A percentile compares a stretch with the other conserved stretches of the same genome.
Conservation (phyloP, 1,140 invertebrate species). For the Drosophila cardini region DNA sequence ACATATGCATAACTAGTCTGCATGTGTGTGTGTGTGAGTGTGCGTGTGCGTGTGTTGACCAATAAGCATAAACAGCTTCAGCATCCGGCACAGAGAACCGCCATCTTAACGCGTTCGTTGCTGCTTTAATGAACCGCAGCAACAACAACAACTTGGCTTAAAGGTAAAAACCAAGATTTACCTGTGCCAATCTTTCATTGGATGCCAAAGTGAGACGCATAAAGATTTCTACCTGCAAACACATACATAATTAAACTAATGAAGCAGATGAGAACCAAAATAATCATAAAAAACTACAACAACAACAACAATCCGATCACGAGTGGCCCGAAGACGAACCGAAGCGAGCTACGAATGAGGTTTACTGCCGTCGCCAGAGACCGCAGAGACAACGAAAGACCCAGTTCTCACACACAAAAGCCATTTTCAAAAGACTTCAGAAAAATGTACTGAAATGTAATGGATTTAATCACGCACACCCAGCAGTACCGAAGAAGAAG, state of each 20-base stretch:
- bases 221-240: conserved; percentile 28
- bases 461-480: conserved; percentile 80
- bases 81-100: conserved; percentile 71
- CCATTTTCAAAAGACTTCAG: conserved; percentile 65
- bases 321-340: conserved; percentile 14
- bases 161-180: conserved; percentile 44
- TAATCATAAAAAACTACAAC: conserved; percentile 20
- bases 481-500: too few species aligned
- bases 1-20: conserved; percentile 62
- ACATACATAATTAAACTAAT: conserved; percentile 78
- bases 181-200: conserved; percentile 51
- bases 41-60: conserved; percentile 56
- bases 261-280: conserved; percentile 57
- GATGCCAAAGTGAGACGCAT: conserved; percentile 11
- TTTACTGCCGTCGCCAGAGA: conserved; percentile 62
- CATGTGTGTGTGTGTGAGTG: conserved; percentile 20
- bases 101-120: conserved; percentile 68
- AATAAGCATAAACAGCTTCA: conserved; percentile 81
- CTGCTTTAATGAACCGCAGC: conserved; percentile 70
- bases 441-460: conserved; percentile 69
- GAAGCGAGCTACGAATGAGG: conserved; percentile 63
- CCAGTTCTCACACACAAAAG: conserved; percentile 79
- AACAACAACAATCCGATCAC: not conserved
- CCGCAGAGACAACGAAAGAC: conserved; percentile 65
- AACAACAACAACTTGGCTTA: conserved; percentile 23